Evolutionary conservation across 2,797 vertebrate species (phyloP).

Genomic region (Spinus olivaceus): DNA sequence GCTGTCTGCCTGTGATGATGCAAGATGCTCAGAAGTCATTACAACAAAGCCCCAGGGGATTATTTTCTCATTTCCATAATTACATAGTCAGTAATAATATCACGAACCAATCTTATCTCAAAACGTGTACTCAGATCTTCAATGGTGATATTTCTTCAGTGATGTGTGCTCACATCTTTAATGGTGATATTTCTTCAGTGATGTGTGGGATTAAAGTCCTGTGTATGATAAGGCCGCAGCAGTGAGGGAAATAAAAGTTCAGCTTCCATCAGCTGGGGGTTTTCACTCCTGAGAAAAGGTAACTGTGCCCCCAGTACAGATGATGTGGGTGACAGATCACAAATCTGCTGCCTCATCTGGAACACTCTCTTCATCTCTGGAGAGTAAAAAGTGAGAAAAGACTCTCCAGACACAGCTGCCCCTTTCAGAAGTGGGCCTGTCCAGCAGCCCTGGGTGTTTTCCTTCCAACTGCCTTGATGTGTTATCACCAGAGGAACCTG

Average conservation of each 20-base stretch:
- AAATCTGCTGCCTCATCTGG: neutral
- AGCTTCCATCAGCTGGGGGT: neutral
- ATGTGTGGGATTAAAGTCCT: slow-evolving; percentile 19
- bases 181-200: neutral
- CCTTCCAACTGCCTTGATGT: neutral
- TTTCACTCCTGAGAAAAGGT: neutral
- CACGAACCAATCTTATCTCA: slow-evolving; percentile 27
- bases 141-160: slow-evolving; percentile 2
- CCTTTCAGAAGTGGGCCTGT: neutral
- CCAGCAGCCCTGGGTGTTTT: neutral
- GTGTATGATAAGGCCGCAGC: neutral
- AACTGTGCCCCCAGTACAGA: neutral
- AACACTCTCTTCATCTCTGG: neutral
- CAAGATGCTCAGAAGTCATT: slow-evolving; percentile 52
- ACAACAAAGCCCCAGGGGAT: slow-evolving; percentile 7
- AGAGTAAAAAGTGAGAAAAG: neutral
- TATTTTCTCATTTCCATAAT: slow-evolving; percentile 61
- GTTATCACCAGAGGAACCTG: neutral
- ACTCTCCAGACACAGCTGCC: neutral
- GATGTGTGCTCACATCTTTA: neutral
- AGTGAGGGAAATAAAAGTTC: neutral
- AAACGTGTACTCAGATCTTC: slow-evolving; percentile 13
- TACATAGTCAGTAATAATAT: slow-evolving; percentile 40
- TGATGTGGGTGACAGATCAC: neutral
- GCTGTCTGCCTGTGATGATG: slow-evolving; percentile 44